A percentile compares a stretch with the other conserved stretches of the same genome.
phyloP scores from a whole-genome alignment of 1,140 invertebrate species.

The Brachionus koreanus region DNA sequence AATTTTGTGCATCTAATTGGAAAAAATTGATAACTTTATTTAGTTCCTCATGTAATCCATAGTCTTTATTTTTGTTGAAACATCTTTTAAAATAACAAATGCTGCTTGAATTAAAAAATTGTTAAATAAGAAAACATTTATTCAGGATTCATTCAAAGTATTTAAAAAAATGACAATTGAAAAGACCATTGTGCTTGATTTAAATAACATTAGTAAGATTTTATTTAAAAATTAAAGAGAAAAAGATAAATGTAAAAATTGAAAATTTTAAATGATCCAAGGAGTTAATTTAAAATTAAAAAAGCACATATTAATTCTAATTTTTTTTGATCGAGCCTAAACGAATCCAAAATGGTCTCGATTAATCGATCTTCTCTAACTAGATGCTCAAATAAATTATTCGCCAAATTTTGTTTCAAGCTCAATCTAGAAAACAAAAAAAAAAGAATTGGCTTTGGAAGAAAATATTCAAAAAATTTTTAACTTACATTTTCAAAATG shows the following conservation, averaged over 20 bases:
- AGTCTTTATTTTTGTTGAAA: no score
- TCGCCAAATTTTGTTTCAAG: not conserved
- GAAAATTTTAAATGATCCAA: not conserved
- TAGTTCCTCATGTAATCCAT: no score
- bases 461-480: not conserved
- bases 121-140: no score
- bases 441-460: not conserved
- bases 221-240: not conserved
- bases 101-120: no score
- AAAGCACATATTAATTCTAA: conserved; percentile 24
- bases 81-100: no score
- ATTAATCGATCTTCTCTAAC: not conserved
- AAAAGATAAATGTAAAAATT: not conserved
- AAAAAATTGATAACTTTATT: not conserved
- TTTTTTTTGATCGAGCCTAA: conserved; percentile 10
- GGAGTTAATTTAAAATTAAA: not conserved
- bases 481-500: conserved; percentile 52
- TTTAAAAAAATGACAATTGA: no score
- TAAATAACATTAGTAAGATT: no score
- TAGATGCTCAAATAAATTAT: not conserved
- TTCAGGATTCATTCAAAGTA: no score
- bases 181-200: no score
- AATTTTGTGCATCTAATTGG: not conserved
- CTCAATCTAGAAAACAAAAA: conserved; percentile 21
- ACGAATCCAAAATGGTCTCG: not conserved